These are phyloP conservation scores for Melanostoma scalare DNA, from an alignment of 2,888 invertebrate species.

Conservation along the genomic window DNA sequence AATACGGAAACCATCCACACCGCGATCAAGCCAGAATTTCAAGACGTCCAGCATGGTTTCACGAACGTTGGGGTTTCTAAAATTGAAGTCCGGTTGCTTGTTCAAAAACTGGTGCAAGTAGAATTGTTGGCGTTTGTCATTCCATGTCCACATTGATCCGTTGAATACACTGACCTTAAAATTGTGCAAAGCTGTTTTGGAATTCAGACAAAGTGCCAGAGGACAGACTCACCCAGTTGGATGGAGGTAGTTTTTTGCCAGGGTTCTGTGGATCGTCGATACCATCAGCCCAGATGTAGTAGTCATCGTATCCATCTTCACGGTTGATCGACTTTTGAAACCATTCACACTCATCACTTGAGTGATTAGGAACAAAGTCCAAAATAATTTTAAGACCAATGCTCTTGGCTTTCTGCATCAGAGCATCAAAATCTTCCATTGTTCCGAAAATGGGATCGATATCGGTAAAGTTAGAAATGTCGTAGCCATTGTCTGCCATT, in stretches of 20 bases:
- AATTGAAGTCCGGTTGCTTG: slow-evolving; percentile 92
- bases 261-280: slow-evolving; percentile 78
- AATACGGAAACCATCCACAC: slow-evolving; percentile 90
- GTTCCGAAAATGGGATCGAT: slow-evolving; percentile 84
- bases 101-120: slow-evolving; percentile 86
- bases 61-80: slow-evolving; percentile 86
- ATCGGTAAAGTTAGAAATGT: slow-evolving; percentile 85
- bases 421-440: background rate
- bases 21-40: slow-evolving; percentile 88
- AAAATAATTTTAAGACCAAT: slow-evolving; percentile 84
- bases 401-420: slow-evolving; percentile 82
- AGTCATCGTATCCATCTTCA: slow-evolving; percentile 86
- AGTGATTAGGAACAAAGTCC: slow-evolving; percentile 88
- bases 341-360: slow-evolving; percentile 92
- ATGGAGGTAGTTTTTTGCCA: slow-evolving; percentile 74
- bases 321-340: slow-evolving; percentile 88
- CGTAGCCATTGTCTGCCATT: slow-evolving; percentile 88
- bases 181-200: too few species aligned
- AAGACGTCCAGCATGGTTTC: slow-evolving; percentile 86
- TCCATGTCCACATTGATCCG: slow-evolving; percentile 88
- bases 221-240: slow-evolving; percentile 76
- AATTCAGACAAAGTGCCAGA: background rate
- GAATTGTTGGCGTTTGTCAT: slow-evolving; percentile 84
- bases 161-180: slow-evolving; percentile 83
- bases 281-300: slow-evolving; percentile 89